Evolutionary conservation across 2,888 invertebrate genomes (phyloP), one percentile per base, ranked within the genome.

Genomic region (Liposcelis brunnea): DNA sequence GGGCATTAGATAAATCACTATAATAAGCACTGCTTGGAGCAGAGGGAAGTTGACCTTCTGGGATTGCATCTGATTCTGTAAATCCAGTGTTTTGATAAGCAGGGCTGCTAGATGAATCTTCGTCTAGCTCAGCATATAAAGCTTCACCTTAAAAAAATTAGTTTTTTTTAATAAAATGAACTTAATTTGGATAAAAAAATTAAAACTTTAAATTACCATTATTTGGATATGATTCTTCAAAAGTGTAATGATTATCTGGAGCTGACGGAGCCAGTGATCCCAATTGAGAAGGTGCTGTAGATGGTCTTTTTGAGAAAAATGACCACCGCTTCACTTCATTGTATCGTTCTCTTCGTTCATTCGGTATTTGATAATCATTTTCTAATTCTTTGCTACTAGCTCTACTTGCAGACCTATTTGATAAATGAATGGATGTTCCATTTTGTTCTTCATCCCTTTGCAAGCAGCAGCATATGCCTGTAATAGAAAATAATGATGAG

Each of bases 11-110:
- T 46, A 80, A 64, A 61, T 80, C 79, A 47, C 77, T 77, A 59
- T 80, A 80, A 59, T 80, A 80, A 19, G 79, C 79, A 61, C 78
- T 78, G 57, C 77, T 78, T n/a, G 77, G 77, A 7, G 77, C 77
- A 49, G 72, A 73, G 21, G 72, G 35, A 11, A 47, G 47, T 37
- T 47, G 35, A 2, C 72, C 67, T 44, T 72, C 71, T 10, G 68
- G 69, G 51, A 71, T 70, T 7, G 65, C 64, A 51, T 64, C 65
- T 50, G 64, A 62, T 35, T 62, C 62, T 47, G 69, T 71, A 60
- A 77, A 79, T 16, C 74, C 79, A 14, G 77, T 76, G 61, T 79
- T 80, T 57, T 78, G 78, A 18, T 40, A 40, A 8, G 45, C 45
- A 4, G 44, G 35, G 11, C 12, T 49, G 61, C 60, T 47, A 55